Evolutionary conservation across 2,888 invertebrate genomes (phyloP), one percentile per base, ranked within the genome.

Genomic region (Tribolium freemani): DNA sequence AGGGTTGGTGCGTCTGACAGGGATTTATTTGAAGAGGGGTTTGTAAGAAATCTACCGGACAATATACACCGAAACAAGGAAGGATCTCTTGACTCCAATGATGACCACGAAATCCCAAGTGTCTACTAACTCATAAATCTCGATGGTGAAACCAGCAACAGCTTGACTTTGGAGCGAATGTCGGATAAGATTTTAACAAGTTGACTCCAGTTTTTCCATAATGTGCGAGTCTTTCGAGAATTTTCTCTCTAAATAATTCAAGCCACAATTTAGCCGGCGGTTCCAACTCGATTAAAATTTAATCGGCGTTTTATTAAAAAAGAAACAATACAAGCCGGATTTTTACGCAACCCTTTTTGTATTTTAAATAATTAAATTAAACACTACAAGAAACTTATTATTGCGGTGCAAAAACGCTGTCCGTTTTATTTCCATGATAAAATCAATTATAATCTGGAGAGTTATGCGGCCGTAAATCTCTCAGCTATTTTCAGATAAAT

Each of bases 381-480:
- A 9, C 31, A 38, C 31, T 3, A 21, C 3, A 21, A 21, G n/a
- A n/a, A n/a, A n/a, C n/a, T n/a, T n/a, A n/a, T n/a, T n/a, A n/a
- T n/a, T n/a, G n/a, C n/a, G n/a, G 58, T 66, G 69, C 70, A 66
- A 61, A 57, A 71, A 56, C 66, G 69, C 69, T 73, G 72, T 74
- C 70, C 70, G 53, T 73, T 72, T 57, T 70, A 61, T 63, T 51
- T 72, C 71, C 48, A 63, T 51, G 75, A 71, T 72, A 71, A 72
- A 77, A 77, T 77, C 77, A 77, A 77, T 77, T 77, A 75, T 71
- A 73, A 63, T 57, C 71, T 63, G 56, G 70, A 74, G 77, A 77
- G 69, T 77, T 77, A 76, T 77, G 74, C 69, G 71, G 57, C 58
- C 57, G 66, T 77, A 77, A 77, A 77, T 77, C 75, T 70, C 38